Evolutionary conservation across 2,797 vertebrate genomes (phyloP).

Genomic region (Arrhamphus sclerolepis): DNA sequence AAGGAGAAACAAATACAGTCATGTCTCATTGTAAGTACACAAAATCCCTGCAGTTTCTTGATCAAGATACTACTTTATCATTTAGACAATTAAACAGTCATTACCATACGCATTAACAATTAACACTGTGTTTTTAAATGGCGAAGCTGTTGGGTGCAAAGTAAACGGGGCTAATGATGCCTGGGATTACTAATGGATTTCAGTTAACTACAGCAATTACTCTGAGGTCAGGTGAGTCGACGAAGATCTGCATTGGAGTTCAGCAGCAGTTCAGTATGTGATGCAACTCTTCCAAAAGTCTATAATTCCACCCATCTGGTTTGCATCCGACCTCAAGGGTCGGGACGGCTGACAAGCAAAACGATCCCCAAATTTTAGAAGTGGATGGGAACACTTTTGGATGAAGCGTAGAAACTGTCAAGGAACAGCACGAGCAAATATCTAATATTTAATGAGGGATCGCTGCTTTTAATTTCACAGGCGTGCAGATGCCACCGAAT

Average conservation of each 20-base stretch:
- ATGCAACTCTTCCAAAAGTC: conserved; percentile 1
- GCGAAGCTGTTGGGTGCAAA: conserved; percentile 63
- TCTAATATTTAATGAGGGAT: conserved; percentile 43
- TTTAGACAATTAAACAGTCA: conserved; percentile 61
- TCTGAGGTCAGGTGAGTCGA: conserved; percentile 57
- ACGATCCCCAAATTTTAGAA: conserved; percentile 22
- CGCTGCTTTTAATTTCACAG: conserved; percentile 35
- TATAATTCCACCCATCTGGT: conserved; percentile 20
- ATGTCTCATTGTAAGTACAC: conserved; percentile 18
- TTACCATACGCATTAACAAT: conserved; percentile 59
- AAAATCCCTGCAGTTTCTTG: conserved; percentile 26
- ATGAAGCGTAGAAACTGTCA: conserved; percentile 16
- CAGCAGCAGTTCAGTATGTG: conserved; percentile 36
- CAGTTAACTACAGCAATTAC: conserved; percentile 76
- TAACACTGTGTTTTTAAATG: conserved; percentile 63
- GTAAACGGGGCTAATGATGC: conserved; percentile 74
- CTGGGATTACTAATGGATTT: conserved; percentile 79
- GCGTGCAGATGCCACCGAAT: conserved; percentile 36
- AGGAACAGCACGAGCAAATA: conserved; percentile 17
- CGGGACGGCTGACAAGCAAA: conserved; percentile 38
- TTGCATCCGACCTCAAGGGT: background rate
- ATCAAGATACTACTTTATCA: conserved; percentile 40
- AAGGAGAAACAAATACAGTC: conserved; percentile 14
- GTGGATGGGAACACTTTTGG: conserved; percentile 27
- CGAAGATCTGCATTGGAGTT: conserved; percentile 28